phyloP scores from a whole-genome alignment of 2,797 vertebrate genomes.

The Syndactyla subalaris region DNA sequence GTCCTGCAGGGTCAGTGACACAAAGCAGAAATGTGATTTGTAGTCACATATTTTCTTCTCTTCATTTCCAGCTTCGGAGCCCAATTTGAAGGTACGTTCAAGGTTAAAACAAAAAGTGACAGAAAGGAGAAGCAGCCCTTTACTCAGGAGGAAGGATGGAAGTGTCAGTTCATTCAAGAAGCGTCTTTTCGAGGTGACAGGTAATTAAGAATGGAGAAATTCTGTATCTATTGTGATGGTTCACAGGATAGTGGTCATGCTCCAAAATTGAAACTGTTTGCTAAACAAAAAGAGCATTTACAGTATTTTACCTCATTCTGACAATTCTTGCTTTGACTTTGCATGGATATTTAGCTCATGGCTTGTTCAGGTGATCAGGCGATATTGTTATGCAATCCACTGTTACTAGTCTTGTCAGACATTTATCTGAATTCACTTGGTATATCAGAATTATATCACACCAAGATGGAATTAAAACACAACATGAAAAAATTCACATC shows the following conservation, averaged over 20 bases:
- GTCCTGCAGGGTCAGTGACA: background rate
- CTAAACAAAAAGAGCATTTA: background rate
- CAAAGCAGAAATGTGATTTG: background rate
- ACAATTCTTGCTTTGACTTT: background rate
- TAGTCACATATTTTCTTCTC: slow-evolving; percentile 53
- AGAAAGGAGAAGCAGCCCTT: slow-evolving; percentile 85
- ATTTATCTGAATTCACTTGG: background rate
- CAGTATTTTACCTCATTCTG: background rate
- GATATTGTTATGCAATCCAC: background rate
- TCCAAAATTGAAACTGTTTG: background rate
- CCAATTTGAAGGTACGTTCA: slow-evolving; percentile 86
- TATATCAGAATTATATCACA: background rate
- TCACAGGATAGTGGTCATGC: background rate
- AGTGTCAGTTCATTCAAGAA: slow-evolving; percentile 83
- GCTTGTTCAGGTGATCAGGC: background rate
- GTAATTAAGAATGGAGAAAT: slow-evolving; percentile 73
- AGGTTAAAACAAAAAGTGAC: slow-evolving; percentile 87
- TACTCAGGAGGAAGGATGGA: slow-evolving; percentile 85
- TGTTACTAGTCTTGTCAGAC: background rate
- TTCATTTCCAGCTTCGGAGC: slow-evolving; percentile 82
- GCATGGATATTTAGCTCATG: background rate
- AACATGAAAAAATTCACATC: background rate
- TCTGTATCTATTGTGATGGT: background rate
- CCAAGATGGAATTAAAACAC: background rate
- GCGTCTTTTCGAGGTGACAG: slow-evolving; percentile 84